Evolutionary conservation across 2,113 vertebrate genomes (phyloP).

Genomic region (Indri indri): DNA sequence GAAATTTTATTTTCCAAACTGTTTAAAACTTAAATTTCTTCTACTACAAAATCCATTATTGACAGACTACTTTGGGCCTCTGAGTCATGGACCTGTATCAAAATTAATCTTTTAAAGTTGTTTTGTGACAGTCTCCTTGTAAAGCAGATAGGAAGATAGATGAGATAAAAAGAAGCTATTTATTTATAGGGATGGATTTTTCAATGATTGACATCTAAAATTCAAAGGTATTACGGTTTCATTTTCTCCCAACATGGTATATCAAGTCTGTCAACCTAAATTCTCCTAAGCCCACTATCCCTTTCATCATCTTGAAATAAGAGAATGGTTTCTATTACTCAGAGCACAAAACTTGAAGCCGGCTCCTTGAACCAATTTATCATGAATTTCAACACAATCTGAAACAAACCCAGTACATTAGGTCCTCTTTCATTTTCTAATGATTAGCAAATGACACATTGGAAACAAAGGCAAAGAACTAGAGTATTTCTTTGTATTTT

Average conservation of each 20-base stretch:
- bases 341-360: neutral
- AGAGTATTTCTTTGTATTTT: neutral
- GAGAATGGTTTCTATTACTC: neutral
- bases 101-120: constrained; percentile 43
- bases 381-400: neutral
- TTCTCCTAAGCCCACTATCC: neutral
- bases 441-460: neutral
- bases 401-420: neutral
- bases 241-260: constrained; percentile 43
- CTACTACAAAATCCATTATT: neutral
- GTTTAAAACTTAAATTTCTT: constrained; percentile 5
- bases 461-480: neutral
- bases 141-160: neutral
- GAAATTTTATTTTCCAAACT: constrained; percentile 5
- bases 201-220: constrained; percentile 65
- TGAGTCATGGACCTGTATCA: neutral
- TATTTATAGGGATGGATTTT: constrained; percentile 53
- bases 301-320: neutral
- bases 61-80: neutral
- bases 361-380: neutral
- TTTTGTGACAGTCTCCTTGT: constrained; percentile 42
- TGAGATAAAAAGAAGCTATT: constrained; percentile 32
- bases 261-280: constrained; percentile 18
- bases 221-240: constrained; percentile 47
- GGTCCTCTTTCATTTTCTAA: neutral